These are phyloP conservation scores for Caenorhabditis elegans DNA, from an alignment of 1,140 invertebrate species.

Conservation along the genomic window WBcel235 BX284604.4:2068501-2069000, in stretches of 20 bases:
- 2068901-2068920: constrained; percentile 44
- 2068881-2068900: constrained; percentile 37
- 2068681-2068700: constrained; percentile 29
- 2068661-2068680: constrained; percentile 31
- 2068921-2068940: constrained; percentile 23
- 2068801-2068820: constrained; percentile 36
- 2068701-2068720: constrained; percentile 24
- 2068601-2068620: too few relatives aligned
- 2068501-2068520: too few relatives aligned
- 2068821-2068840: constrained; percentile 6
- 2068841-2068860: background rate
- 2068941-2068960: constrained; percentile 37
- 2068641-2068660: constrained; percentile 38
- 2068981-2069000: too few relatives aligned
- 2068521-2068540: too few relatives aligned
- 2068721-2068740: constrained; percentile 5
- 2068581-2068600: too few relatives aligned
- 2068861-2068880: constrained; percentile 28
- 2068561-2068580: too few relatives aligned
- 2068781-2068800: constrained; percentile 39
- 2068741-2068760: constrained; percentile 36
- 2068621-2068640: background rate
- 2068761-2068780: constrained; percentile 44
- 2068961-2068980: background rate
- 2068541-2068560: too few relatives aligned